Conservation (phyloP, 1,140 invertebrate species). For the Nasonia giraulti region DNA sequence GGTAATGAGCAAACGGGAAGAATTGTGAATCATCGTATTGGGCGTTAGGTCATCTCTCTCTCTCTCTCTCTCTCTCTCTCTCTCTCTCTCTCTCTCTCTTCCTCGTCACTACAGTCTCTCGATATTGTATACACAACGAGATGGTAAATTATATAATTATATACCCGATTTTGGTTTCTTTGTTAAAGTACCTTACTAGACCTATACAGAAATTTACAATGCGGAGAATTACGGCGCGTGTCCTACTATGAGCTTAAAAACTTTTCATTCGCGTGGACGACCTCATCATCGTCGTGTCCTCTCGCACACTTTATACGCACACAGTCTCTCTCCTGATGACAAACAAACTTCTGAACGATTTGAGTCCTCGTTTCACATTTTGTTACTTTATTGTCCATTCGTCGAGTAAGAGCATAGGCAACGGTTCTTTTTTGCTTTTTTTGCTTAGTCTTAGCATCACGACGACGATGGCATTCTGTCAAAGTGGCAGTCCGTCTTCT, state of each 20-base stretch:
- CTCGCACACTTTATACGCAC: background rate
- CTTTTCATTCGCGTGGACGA: constrained; percentile 3
- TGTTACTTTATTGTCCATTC: constrained; percentile 52
- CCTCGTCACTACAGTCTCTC: background rate
- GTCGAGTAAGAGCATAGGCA: constrained; percentile 8
- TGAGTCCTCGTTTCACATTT: constrained; percentile 48
- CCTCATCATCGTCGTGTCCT: background rate
- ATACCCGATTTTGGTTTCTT: constrained; percentile 7
- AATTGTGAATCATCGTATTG: background rate
- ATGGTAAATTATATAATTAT: constrained; percentile 1
- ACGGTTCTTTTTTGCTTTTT: background rate
- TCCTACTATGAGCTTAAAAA: constrained; percentile 21
- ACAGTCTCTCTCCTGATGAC: constrained; percentile 38
- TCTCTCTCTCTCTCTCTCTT: background rate
- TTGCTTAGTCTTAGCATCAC: background rate
- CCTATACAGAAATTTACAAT: constrained; percentile 49
- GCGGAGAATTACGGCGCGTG: background rate
- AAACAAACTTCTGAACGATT: constrained; percentile 33
- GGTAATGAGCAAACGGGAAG: background rate
- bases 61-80: background rate
- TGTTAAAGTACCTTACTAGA: constrained; percentile 32
- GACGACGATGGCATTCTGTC: constrained; percentile 12
- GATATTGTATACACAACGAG: background rate
- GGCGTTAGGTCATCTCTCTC: background rate
- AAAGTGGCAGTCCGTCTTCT: constrained; percentile 32